phyloP scores from a whole-genome alignment of 2,113 vertebrate genomes.

The Notechis scutatus region DNA sequence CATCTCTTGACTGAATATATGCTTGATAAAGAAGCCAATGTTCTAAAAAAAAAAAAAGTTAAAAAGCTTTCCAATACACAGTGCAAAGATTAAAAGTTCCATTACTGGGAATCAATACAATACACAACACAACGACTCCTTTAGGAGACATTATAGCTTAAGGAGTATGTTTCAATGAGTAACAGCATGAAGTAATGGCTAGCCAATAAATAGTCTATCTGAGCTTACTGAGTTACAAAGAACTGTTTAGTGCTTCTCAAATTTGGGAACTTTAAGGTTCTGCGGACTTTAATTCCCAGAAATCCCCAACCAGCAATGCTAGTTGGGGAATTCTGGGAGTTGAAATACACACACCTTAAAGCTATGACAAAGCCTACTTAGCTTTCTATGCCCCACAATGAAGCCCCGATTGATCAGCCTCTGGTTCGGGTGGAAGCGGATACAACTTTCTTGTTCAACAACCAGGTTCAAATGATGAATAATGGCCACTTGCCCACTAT shows the following conservation, averaged over 20 bases:
- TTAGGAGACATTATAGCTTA: slow-evolving; percentile 25
- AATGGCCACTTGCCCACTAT: background rate
- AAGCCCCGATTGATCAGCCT: background rate
- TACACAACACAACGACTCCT: slow-evolving; percentile 4
- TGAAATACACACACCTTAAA: background rate
- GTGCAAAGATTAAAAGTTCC: slow-evolving; percentile 10
- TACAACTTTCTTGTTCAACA: background rate
- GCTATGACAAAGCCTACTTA: background rate
- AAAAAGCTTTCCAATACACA: slow-evolving; percentile 1
- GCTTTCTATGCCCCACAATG: background rate
- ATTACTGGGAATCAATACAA: slow-evolving; percentile 6
- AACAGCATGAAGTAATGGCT: background rate
- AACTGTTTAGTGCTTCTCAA: background rate
- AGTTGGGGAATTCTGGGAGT: background rate
- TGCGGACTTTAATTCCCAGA: background rate
- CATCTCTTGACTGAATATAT: background rate
- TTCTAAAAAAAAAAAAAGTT: slow-evolving; percentile 5
- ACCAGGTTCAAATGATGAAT: background rate
- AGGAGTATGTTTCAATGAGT: slow-evolving; percentile 44
- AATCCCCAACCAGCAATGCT: background rate
- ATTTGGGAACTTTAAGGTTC: background rate
- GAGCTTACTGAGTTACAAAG: background rate
- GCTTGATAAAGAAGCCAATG: slow-evolving; percentile 19
- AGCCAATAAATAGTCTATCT: background rate
- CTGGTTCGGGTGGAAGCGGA: rapidly evolving